Evolutionary conservation across 35 echinoderm and acorn worm species (phyloP).

Genomic region (Acanthaster planci): DNA sequence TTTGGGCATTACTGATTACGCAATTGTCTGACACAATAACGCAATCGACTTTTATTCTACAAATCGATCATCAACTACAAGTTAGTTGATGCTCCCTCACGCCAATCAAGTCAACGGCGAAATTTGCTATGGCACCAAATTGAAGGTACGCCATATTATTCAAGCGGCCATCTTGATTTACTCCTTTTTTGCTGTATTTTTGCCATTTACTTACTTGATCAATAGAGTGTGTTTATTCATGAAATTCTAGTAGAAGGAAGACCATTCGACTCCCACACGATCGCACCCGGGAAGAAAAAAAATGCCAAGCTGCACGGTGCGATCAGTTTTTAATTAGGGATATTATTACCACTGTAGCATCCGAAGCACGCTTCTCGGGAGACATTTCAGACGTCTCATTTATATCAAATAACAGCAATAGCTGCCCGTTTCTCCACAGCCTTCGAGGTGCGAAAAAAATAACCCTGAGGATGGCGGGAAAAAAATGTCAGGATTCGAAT

Average conservation of each 20-base stretch:
- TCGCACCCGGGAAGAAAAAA: background rate
- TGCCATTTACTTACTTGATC: background rate
- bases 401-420: background rate
- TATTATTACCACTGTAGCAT: background rate
- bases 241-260: background rate
- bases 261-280: too few species aligned
- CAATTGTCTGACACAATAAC: too few species aligned
- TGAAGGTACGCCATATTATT: background rate
- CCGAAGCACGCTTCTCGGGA: background rate
- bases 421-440: background rate
- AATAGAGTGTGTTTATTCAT: background rate
- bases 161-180: background rate
- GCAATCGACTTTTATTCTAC: too few species aligned
- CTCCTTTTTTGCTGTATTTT: background rate
- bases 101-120: too few species aligned
- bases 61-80: too few species aligned
- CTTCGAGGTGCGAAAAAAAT: background rate
- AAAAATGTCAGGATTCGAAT: background rate
- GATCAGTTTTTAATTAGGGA: background rate
- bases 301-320: background rate
- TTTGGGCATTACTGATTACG: too few species aligned
- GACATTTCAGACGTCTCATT: conserved; percentile 3
- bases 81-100: too few species aligned
- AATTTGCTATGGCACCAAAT: background rate
- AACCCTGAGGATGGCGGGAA: background rate